Evolutionary conservation across 2,113 vertebrate genomes (phyloP).

Genomic region (Lepisosteus osseus): DNA sequence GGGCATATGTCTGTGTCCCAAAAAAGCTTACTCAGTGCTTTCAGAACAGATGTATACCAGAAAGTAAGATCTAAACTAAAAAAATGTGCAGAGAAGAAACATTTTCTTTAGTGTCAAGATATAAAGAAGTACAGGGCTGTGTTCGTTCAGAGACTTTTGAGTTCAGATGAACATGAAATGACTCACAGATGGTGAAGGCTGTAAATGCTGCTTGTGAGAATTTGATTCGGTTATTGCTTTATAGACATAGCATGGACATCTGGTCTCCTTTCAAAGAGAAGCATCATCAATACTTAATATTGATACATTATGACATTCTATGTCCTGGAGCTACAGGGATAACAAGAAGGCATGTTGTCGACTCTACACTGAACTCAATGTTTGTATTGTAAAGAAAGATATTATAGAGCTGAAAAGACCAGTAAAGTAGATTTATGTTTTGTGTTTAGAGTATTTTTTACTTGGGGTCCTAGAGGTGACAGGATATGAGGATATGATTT

Average conservation of each 20-base stretch:
- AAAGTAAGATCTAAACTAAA: slow-evolving; percentile 9
- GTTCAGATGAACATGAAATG: slow-evolving; percentile 23
- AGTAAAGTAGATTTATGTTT: slow-evolving; percentile 34
- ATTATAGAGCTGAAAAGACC: slow-evolving; percentile 37
- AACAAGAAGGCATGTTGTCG: background rate
- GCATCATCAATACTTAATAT: slow-evolving; percentile 16
- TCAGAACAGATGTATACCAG: slow-evolving; percentile 1
- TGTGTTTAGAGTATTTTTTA: slow-evolving; percentile 14
- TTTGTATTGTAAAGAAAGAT: slow-evolving; percentile 22
- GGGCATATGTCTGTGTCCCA: slow-evolving; percentile 1
- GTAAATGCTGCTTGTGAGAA: slow-evolving; percentile 22
- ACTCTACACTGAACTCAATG: slow-evolving; percentile 13
- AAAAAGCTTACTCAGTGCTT: slow-evolving; percentile 4
- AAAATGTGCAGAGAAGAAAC: slow-evolving; percentile 1
- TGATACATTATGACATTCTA: slow-evolving; percentile 32
- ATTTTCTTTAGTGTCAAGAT: slow-evolving; percentile 11
- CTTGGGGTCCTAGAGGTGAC: slow-evolving; percentile 22
- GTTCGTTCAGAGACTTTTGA: background rate
- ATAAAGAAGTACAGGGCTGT: slow-evolving; percentile 9
- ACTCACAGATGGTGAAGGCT: slow-evolving; percentile 36
- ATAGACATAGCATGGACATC: slow-evolving; percentile 21
- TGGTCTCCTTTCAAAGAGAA: slow-evolving; percentile 16
- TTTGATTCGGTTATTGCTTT: slow-evolving; percentile 23
- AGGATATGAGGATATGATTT: background rate
- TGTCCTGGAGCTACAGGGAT: slow-evolving; percentile 11